Evolutionary conservation across 2,113 vertebrate genomes (phyloP).

Genomic region (Hemicordylus capensis): DNA sequence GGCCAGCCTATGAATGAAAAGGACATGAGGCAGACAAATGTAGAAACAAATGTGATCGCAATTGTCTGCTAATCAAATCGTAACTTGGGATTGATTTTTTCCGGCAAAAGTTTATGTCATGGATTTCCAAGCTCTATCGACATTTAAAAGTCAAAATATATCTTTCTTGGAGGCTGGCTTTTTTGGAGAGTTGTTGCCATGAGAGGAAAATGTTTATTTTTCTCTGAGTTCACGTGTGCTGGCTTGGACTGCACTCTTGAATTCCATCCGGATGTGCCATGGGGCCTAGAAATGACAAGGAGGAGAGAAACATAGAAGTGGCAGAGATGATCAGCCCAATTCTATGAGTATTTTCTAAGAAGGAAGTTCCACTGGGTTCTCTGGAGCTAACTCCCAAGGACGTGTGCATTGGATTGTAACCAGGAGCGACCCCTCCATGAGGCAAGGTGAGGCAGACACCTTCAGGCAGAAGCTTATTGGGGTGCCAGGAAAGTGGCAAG

Average conservation of each 20-base stretch:
- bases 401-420: too few species aligned
- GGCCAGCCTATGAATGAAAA: slow-evolving; percentile 96
- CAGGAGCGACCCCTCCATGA: too few species aligned
- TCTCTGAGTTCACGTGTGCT: slow-evolving; percentile 34
- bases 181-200: slow-evolving; percentile 42
- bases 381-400: background rate
- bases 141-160: slow-evolving; percentile 86
- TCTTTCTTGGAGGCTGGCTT: slow-evolving; percentile 72
- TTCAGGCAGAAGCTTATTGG: too few species aligned
- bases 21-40: slow-evolving; percentile 93
- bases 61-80: slow-evolving; percentile 96
- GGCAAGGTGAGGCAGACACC: too few species aligned
- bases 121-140: slow-evolving; percentile 85
- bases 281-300: background rate
- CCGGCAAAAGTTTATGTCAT: slow-evolving; percentile 84
- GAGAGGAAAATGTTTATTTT: slow-evolving; percentile 63
- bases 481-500: too few species aligned
- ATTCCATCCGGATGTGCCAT: background rate
- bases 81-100: slow-evolving; percentile 90
- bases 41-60: slow-evolving; percentile 94
- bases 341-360: background rate
- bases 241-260: background rate
- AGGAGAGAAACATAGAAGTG: background rate
- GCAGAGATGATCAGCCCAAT: background rate
- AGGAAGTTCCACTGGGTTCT: background rate